Evolutionary conservation across 2,888 invertebrate species (phyloP).

Genomic region (Meghimatium bilineatum): DNA sequence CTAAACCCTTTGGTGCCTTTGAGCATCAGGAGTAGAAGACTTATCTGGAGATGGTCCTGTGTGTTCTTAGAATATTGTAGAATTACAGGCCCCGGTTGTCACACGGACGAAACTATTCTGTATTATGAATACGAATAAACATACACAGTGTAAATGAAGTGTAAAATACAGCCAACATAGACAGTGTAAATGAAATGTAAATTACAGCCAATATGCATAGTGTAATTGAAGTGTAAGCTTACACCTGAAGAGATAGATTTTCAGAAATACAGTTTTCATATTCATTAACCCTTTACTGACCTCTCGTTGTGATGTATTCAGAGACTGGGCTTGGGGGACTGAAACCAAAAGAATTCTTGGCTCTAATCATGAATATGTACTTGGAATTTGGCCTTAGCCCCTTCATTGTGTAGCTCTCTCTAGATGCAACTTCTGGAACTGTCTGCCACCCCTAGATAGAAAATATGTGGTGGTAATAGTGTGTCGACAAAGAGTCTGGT

Average conservation of each 20-base stretch:
- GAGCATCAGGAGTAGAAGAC: too few relatives aligned
- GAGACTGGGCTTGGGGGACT: slow-evolving; percentile 89
- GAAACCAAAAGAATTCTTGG: slow-evolving; percentile 90
- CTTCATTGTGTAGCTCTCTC: slow-evolving; percentile 85
- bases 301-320: slow-evolving; percentile 83
- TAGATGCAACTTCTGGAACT: slow-evolving; percentile 80
- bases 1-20: too few relatives aligned
- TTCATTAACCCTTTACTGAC: slow-evolving; percentile 43
- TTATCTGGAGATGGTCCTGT: too few relatives aligned
- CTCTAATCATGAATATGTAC: slow-evolving; percentile 89
- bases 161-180: too few relatives aligned
- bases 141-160: too few relatives aligned
- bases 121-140: too few relatives aligned
- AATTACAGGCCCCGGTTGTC: too few relatives aligned
- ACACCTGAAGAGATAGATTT: background rate
- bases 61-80: too few relatives aligned
- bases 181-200: too few relatives aligned
- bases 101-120: too few relatives aligned
- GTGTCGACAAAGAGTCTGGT: too few relatives aligned
- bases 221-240: background rate
- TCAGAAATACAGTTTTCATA: background rate
- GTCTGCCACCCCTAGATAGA: slow-evolving; percentile 79
- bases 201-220: background rate
- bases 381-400: slow-evolving; percentile 87
- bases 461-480: background rate